Percentiles rank a stretch among this genome's conserved stretches.
Conservation (phyloP, 1,140 invertebrate genomes). For the Lanistes nyassanus region DNA sequence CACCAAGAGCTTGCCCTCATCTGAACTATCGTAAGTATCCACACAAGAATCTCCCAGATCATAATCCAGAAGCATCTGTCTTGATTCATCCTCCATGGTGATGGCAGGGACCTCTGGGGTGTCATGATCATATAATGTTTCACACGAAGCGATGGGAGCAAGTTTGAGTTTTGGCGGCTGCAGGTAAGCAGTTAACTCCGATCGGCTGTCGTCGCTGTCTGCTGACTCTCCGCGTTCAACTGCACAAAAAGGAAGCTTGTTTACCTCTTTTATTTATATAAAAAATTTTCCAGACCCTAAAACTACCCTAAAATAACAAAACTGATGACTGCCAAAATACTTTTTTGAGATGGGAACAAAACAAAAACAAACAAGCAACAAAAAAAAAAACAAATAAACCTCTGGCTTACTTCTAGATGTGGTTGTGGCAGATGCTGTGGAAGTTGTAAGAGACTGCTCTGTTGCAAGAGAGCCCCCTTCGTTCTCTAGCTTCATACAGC, state of each 20-base stretch:
- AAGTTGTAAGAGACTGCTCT: too few species aligned
- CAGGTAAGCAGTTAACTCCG: constrained; percentile 46
- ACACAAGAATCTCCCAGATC: constrained; percentile 46
- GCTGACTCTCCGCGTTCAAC: constrained; percentile 52
- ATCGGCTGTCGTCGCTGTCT: constrained; percentile 54
- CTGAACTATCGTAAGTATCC: constrained; percentile 51
- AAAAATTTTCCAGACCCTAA: not conserved
- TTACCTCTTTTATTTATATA: not conserved
- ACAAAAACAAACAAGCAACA: too few species aligned
- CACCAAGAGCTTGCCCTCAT: constrained; percentile 50
- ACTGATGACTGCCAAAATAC: too few species aligned
- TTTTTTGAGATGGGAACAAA: too few species aligned
- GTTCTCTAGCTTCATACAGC: constrained; percentile 25
- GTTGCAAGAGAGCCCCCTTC: constrained; percentile 12
- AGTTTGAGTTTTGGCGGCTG: constrained; percentile 51
- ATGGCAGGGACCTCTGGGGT: constrained; percentile 49
- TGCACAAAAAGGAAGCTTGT: constrained; percentile 36
- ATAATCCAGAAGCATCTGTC: constrained; percentile 41
- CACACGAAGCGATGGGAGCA: constrained; percentile 65
- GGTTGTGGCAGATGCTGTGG: too few species aligned
- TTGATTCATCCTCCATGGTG: constrained; percentile 43
- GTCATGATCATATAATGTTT: constrained; percentile 61
- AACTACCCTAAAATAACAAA: too few species aligned
- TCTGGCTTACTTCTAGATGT: too few species aligned
- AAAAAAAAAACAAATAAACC: too few species aligned